Conservation (phyloP, 2,113 vertebrate species). For the Corythornis cristatus region DNA sequence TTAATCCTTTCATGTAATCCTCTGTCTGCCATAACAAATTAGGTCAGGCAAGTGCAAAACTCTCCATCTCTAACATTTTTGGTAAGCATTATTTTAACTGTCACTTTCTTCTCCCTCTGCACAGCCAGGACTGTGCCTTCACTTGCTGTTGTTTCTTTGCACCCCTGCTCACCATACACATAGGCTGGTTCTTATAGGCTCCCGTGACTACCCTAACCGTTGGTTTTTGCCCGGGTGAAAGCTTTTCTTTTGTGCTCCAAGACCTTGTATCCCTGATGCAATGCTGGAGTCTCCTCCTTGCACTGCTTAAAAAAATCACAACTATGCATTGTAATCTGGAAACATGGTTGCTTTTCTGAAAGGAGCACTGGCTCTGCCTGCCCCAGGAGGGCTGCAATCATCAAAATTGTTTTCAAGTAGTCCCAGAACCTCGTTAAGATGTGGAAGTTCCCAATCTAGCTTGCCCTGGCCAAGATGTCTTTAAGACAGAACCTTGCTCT, state of each 20-base stretch:
- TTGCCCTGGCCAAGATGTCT: neutral
- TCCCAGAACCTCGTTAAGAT: neutral
- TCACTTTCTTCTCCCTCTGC: conserved; percentile 35
- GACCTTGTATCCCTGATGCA: neutral
- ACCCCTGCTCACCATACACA: neutral
- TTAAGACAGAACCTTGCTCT: neutral
- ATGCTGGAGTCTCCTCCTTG: neutral
- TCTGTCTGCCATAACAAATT: conserved; percentile 59
- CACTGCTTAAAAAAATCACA: neutral
- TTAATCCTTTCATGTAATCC: conserved; percentile 66
- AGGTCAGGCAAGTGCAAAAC: conserved; percentile 61
- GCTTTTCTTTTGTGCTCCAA: conserved; percentile 9
- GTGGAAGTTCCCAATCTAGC: neutral
- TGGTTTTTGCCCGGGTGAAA: neutral
- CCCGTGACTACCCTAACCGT: neutral
- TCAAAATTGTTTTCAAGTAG: neutral
- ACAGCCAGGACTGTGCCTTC: conserved; percentile 15
- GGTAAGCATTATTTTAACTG: conserved; percentile 26
- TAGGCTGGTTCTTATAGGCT: neutral
- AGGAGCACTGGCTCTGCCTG: neutral
- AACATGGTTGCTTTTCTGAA: neutral
- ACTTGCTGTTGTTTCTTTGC: conserved; percentile 16
- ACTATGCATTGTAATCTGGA: neutral
- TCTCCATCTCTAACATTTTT: conserved; percentile 50
- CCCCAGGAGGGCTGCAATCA: neutral